Evolutionary conservation across 2,888 invertebrate genomes (phyloP), one percentile per base, ranked within the genome.

Genomic region (Drosophila anomelani): DNA sequence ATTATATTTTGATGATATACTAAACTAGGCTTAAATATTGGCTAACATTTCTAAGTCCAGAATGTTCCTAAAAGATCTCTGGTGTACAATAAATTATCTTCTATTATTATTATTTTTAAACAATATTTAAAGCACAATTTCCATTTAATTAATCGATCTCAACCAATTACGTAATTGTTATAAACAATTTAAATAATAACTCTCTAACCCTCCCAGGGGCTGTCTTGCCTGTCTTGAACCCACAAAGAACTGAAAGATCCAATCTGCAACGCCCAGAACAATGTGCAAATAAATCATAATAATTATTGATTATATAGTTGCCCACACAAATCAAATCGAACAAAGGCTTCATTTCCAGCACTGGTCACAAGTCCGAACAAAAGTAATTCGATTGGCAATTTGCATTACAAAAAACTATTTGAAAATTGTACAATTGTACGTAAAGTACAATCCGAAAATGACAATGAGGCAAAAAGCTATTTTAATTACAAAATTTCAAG

Each of bases 231-330:
- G 23, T 49, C 56, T 20, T 43, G 29, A 43, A 6, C 58, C 58
- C 68, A 70, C 67, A 41, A 56, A 26, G 32, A 47, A 2, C 56
- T 8, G 12, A 70, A 7, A 54, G 36, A 60, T 41, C 43, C 54
- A 39, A 53, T 44, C 70, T 34, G 32, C 23, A 32, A 62, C 44
- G 29, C 66, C 53, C 41, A 67, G 74, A 57, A 51, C 64, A 74
- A 56, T 64, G 51, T 51, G 77, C 59, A 53, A 75, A 80, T 80
- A 81, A 82, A 82, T 82, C 81, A 76, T 69, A 69, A 78, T 75
- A 69, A 69, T 66, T 78, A 74, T 77, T 80, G 68, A 67, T 71
- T 74, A 51, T 74, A 51, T 43, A 72, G 72, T 63, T 64, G 41
- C 60, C 76, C 72, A 76, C 53, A 51, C 53, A 34, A 55, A 47